Conservation (phyloP, 1,140 invertebrate species). For the Aplysia californica region DNA sequence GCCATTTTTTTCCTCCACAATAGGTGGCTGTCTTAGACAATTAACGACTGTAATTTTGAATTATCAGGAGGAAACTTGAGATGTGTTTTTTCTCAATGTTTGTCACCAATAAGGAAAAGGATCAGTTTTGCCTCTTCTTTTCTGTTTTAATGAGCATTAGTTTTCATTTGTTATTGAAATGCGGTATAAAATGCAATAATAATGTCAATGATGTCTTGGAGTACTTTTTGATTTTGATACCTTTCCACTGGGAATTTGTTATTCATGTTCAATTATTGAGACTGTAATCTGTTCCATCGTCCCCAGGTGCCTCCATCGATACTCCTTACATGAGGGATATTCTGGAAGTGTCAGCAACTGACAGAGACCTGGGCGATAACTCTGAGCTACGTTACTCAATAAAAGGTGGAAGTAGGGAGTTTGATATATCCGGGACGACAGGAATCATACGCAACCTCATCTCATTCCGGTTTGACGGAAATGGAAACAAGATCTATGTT, state of each 20-base stretch:
- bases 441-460: conserved; percentile 39
- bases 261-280: no score
- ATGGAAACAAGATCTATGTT: not conserved
- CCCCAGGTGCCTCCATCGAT: conserved; percentile 49
- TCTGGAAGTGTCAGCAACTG: conserved; percentile 40
- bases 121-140: not conserved
- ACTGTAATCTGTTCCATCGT: no score
- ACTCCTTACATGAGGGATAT: conserved; percentile 47
- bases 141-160: not conserved
- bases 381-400: conserved; percentile 17
- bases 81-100: no score
- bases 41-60: no score
- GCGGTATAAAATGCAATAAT: not conserved
- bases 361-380: conserved; percentile 30
- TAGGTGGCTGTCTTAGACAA: no score
- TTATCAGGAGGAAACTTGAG: no score
- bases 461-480: not conserved
- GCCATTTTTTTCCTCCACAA: no score
- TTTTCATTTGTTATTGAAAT: not conserved
- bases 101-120: no score
- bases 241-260: no score
- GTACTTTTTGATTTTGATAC: not conserved
- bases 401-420: conserved; percentile 9
- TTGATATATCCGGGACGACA: conserved; percentile 30
- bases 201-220: not conserved